A percentile compares a stretch with the other conserved stretches of the same genome.
These are phyloP conservation scores for Dynastes grantii DNA, from an alignment of 2,888 invertebrate species.

Conservation along the genomic window DNA sequence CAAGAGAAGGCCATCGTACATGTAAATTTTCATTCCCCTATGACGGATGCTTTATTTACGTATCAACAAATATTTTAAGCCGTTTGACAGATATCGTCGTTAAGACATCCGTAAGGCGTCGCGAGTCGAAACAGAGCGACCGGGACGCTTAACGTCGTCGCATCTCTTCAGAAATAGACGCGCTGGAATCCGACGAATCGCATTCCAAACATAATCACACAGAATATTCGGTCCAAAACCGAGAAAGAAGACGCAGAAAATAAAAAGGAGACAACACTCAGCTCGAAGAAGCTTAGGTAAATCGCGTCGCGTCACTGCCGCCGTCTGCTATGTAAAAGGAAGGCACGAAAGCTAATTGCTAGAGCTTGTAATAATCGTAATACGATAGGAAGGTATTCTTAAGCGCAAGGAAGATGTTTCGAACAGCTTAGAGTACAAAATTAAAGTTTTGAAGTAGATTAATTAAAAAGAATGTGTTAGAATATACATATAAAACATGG, in stretches of 20 bases:
- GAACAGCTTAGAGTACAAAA: too few relatives aligned
- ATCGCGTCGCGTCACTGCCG: neutral
- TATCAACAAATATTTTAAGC: conserved; percentile 50
- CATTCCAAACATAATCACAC: conserved; percentile 46
- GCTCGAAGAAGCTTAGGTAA: conserved; percentile 2
- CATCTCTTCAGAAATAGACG: conserved; percentile 54
- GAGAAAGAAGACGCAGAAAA: conserved; percentile 37
- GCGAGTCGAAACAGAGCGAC: conserved; percentile 35
- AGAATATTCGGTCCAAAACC: conserved; percentile 42
- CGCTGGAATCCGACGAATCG: conserved; percentile 54
- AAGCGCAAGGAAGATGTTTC: too few relatives aligned
- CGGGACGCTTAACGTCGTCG: conserved; percentile 37
- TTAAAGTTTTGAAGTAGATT: too few relatives aligned
- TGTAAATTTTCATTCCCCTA: conserved; percentile 15
- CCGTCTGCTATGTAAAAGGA: conserved; percentile 17
- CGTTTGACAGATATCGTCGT: conserved; percentile 42
- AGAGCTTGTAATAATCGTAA: neutral
- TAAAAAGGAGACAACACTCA: conserved; percentile 13
- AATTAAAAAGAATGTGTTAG: too few relatives aligned
- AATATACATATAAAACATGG: too few relatives aligned
- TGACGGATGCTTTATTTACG: conserved; percentile 48
- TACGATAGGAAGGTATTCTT: too few relatives aligned
- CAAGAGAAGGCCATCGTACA: conserved; percentile 1
- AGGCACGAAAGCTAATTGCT: conserved; percentile 5
- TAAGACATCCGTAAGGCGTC: conserved; percentile 42